Base-by-base conservation (phyloP, 2,888 invertebrate species). In the Hydrotaea diabolus region DNA sequence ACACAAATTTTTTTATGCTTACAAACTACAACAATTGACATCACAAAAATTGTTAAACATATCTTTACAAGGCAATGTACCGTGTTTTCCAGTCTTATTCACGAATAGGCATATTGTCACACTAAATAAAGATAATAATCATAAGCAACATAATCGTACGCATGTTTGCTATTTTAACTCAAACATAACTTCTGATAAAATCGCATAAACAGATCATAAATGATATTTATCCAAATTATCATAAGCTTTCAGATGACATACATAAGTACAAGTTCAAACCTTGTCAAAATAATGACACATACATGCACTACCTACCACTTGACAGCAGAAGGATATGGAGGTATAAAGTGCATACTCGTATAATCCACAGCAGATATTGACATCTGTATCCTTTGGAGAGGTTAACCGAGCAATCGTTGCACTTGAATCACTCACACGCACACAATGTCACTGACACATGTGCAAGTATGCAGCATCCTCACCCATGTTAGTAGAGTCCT, bases 381-480 rank as follows among this genome's bases (percentile, higher is more conserved):
- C 49, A 49, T 1, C 59, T 15, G 2, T 36, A 62, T 62, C 62
- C 31, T 31, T 31, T 17, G 15, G 26, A 31, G 36, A 62, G 62
- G 62, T 62, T 62, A 62, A 31, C 62, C 62, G 31, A 31, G 1
- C 31, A 31, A 62, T 62, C 62, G 62, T 31, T 36, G 15, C n/a
- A n/a, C 62, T 62, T 62, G 62, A 15, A 62, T 31, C 31, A 62
- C 15, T 62, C 62, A 36, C 62, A 26, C 2, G 23, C 59, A 59
- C 31, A 31, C 7, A 31, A 31, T 31, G 31, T 31, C 31, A 31
- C 31, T 31, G 36, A 15, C 26, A 59, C 59, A 59, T 19, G 19
- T 62, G 5, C 43, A 66, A n/a, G 66, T 36, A 49, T n/a, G n/a
- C n/a, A n/a, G n/a, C 49, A 21, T 7, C 21, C 9, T 5, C 11